A percentile compares a stretch with the other conserved stretches of the same genome.
Evolutionary conservation across 2,113 vertebrate species (phyloP).

Genomic region (Anthoscopus minutus): DNA sequence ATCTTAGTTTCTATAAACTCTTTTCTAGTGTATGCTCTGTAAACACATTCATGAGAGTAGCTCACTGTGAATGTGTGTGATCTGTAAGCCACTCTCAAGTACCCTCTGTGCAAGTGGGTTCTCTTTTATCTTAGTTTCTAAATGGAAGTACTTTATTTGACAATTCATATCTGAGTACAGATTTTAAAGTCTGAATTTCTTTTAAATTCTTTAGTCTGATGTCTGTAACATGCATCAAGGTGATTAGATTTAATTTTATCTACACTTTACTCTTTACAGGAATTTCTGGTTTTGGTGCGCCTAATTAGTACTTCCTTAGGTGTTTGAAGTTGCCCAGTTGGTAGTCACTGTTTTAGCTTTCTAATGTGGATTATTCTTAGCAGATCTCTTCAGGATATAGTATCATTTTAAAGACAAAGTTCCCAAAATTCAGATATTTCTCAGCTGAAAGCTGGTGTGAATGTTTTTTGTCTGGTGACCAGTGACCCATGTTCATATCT

Average conservation of each 20-base stretch:
- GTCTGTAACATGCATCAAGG: not conserved
- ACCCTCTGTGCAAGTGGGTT: not conserved
- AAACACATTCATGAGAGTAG: slow-evolving; percentile 10
- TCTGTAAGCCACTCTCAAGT: not conserved
- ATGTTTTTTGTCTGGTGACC: not conserved
- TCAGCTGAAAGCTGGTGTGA: not conserved
- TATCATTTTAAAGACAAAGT: not conserved
- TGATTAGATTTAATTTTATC: not conserved
- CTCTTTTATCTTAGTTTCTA: slow-evolving; percentile 1
- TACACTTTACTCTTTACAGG: not conserved
- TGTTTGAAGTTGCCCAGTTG: not conserved
- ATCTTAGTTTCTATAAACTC: slow-evolving; percentile 23
- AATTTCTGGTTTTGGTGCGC: not conserved
- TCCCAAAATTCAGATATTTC: not conserved
- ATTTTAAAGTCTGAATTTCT: not conserved
- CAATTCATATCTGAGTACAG: not conserved
- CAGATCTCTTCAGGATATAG: not conserved
- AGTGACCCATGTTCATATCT: not conserved
- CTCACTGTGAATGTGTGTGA: not conserved
- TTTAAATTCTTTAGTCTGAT: not conserved
- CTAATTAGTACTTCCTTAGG: not conserved
- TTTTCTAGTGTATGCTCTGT: slow-evolving; percentile 1
- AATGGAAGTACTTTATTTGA: not conserved
- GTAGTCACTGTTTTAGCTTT: not conserved
- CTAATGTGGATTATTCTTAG: not conserved